These are phyloP conservation scores for Corydoras maculifer DNA, from an alignment of 2,113 vertebrate species.

Conservation along the genomic window DNA sequence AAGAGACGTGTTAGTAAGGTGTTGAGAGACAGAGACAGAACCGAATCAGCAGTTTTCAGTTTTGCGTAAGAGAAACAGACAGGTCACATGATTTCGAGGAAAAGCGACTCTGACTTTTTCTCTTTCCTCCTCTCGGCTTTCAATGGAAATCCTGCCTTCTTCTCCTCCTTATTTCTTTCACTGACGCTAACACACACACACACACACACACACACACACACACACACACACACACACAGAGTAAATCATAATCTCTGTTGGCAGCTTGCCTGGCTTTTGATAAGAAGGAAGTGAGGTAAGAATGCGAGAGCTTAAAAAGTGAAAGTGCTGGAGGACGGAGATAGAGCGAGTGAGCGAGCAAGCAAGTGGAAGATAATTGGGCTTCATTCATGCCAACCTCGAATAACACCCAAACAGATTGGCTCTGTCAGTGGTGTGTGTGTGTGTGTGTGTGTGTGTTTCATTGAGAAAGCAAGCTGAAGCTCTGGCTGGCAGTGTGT, in stretches of 20 bases:
- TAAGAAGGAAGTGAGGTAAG: constrained; percentile 23
- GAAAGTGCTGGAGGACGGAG: background rate
- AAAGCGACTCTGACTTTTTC: constrained; percentile 53
- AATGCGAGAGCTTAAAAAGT: background rate
- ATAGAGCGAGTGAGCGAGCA: background rate
- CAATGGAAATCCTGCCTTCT: constrained; percentile 21
- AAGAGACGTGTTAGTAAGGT: too few species aligned
- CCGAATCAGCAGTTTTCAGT: constrained; percentile 29
- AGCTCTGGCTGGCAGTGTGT: background rate
- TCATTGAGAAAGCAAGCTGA: background rate
- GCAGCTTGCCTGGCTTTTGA: constrained; percentile 45
- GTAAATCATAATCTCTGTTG: constrained; percentile 40
- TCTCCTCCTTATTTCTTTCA: constrained; percentile 23
- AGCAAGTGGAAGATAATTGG: background rate
- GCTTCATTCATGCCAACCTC: constrained; percentile 8
- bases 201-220: constrained; percentile 25
- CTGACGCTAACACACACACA: constrained; percentile 8
- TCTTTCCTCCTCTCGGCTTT: constrained; percentile 38
- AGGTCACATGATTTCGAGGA: constrained; percentile 64
- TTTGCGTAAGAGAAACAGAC: constrained; percentile 15
- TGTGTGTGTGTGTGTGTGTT: background rate
- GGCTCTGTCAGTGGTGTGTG: background rate
- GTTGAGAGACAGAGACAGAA: background rate
- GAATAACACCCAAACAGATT: constrained; percentile 1
- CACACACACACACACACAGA: background rate